These are phyloP conservation scores for Odontocolon sp. DNA, from an alignment of 2,888 invertebrate genomes.

Conservation along the genomic window DNA sequence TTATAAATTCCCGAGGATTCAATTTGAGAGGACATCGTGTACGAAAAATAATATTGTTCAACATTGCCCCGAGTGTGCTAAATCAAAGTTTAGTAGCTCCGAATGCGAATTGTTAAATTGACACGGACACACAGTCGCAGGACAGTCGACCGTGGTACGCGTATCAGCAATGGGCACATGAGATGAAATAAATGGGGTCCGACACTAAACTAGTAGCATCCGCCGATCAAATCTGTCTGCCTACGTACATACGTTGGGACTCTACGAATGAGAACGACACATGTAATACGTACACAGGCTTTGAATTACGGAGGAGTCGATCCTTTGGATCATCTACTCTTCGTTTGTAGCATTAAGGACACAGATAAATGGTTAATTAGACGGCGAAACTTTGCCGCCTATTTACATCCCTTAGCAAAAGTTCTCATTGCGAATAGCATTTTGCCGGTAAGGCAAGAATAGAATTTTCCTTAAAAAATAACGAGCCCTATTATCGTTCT, in stretches of 20 bases:
- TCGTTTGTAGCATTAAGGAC: no score
- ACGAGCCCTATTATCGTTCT: no score
- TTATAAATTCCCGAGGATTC: no score
- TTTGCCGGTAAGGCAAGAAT: no score
- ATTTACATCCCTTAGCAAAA: no score
- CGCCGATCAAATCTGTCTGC: constrained; percentile 72
- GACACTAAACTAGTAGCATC: constrained; percentile 71
- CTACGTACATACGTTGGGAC: constrained; percentile 44
- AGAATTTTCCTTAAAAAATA: no score
- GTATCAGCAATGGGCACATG: constrained; percentile 33
- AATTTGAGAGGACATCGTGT: background rate
- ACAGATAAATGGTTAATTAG: background rate
- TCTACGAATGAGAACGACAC: constrained; percentile 48
- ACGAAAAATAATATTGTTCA: constrained; percentile 26
- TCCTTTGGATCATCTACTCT: background rate
- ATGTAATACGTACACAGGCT: constrained; percentile 6
- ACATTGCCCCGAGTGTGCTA: constrained; percentile 35
- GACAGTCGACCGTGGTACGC: background rate
- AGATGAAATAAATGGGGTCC: constrained; percentile 62
- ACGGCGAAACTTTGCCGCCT: no score
- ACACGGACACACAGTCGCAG: constrained; percentile 21
- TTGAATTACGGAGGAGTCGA: constrained; percentile 1
- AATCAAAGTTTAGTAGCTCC: constrained; percentile 42
- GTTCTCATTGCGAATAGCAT: background rate
- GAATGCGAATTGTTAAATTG: constrained; percentile 50